These are phyloP conservation scores for Drosophila pandora DNA, from an alignment of 1,140 invertebrate species.

Conservation along the genomic window DNA sequence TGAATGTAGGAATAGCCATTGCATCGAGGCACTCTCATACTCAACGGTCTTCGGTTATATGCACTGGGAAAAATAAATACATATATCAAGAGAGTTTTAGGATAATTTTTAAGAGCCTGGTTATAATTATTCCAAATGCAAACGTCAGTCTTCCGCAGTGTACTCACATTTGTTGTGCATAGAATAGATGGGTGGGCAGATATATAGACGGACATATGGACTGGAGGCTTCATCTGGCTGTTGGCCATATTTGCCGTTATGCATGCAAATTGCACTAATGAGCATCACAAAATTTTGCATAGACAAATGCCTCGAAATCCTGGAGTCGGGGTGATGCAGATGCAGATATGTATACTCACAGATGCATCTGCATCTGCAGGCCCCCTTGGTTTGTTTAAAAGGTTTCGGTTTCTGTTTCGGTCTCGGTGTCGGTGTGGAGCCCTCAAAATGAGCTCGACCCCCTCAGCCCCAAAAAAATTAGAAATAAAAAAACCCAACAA, in stretches of 20 bases:
- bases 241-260: slow-evolving; percentile 71
- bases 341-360: not conserved
- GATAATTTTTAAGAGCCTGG: not conserved
- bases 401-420: slow-evolving; percentile 1
- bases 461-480: not conserved
- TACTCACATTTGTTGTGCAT: slow-evolving; percentile 53
- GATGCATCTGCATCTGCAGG: slow-evolving; percentile 8
- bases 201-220: slow-evolving; percentile 45
- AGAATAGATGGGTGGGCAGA: slow-evolving; percentile 36
- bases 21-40: slow-evolving; percentile 19
- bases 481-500: slow-evolving; percentile 1
- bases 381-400: slow-evolving; percentile 24
- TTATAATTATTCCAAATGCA: too few relatives aligned
- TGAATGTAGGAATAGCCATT: slow-evolving; percentile 51
- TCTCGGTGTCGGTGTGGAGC: slow-evolving; percentile 6
- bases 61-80: not conserved
- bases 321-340: slow-evolving; percentile 3
- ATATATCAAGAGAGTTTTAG: too few relatives aligned
- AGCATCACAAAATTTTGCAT: slow-evolving; percentile 73
- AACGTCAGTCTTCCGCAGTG: slow-evolving; percentile 4
- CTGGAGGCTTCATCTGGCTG: slow-evolving; percentile 47
- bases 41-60: slow-evolving; percentile 13
- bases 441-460: slow-evolving; percentile 51
- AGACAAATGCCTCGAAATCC: slow-evolving; percentile 60
- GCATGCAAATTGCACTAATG: slow-evolving; percentile 81